Conservation (phyloP, 2,888 invertebrate species). For the Neoascia interrupta region DNA sequence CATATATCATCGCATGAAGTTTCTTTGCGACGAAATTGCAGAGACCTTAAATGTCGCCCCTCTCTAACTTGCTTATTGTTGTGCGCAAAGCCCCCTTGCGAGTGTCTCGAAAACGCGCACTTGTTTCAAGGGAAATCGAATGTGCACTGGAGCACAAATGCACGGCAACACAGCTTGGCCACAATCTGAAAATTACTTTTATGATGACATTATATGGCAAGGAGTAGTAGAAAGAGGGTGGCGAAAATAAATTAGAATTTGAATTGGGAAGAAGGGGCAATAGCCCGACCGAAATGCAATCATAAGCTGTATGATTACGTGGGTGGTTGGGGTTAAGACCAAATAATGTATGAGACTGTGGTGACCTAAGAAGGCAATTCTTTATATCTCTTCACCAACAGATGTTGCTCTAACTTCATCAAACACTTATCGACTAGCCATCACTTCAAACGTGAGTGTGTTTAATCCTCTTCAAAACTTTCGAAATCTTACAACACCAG, state of each 20-base stretch:
- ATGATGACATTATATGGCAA: slow-evolving; percentile 51
- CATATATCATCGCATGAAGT: slow-evolving; percentile 68
- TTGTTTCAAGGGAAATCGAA: slow-evolving; percentile 44
- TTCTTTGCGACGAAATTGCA: slow-evolving; percentile 28
- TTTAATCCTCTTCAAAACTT: slow-evolving; percentile 25
- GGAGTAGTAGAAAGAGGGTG: slow-evolving; percentile 25
- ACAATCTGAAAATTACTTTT: slow-evolving; percentile 68
- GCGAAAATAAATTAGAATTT: slow-evolving; percentile 61
- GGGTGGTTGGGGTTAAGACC: slow-evolving; percentile 5
- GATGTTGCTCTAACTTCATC: neutral
- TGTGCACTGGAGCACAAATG: slow-evolving; percentile 53
- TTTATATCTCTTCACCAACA: neutral
- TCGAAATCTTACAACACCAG: neutral
- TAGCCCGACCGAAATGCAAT: slow-evolving; percentile 50
- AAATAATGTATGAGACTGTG: slow-evolving; percentile 42
- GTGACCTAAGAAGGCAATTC: neutral
- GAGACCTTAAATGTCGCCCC: slow-evolving; percentile 44
- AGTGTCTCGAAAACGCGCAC: too few species aligned
- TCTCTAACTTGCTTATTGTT: slow-evolving; percentile 19
- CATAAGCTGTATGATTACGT: slow-evolving; percentile 59
- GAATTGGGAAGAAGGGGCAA: slow-evolving; percentile 24
- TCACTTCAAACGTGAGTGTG: neutral
- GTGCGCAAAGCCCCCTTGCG: slow-evolving; percentile 26
- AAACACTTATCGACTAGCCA: too few species aligned
- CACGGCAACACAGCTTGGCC: slow-evolving; percentile 28